Evolutionary conservation across 1,140 invertebrate species (phyloP).

Genomic region (Microplitis mediator): DNA sequence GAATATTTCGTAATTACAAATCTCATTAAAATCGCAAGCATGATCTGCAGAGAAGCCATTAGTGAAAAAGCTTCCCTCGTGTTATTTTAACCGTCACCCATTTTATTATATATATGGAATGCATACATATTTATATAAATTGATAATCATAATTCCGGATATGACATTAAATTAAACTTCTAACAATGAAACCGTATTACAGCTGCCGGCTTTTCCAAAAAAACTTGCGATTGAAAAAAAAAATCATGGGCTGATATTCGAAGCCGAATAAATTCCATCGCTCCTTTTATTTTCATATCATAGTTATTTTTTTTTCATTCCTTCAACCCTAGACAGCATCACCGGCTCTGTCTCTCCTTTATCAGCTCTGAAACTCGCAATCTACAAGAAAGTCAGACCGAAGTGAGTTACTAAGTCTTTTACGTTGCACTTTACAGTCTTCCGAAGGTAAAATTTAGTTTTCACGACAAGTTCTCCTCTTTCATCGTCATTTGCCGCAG

Average conservation of each 20-base stretch:
- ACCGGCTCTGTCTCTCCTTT: constrained; percentile 1
- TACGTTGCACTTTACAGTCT: constrained; percentile 45
- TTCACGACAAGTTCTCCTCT: constrained; percentile 35
- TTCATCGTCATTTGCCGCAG: neutral
- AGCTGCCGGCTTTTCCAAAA: neutral
- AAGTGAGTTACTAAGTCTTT: constrained; percentile 50
- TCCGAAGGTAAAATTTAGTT: constrained; percentile 44
- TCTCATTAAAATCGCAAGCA: constrained; percentile 54
- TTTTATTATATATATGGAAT: neutral
- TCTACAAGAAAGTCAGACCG: constrained; percentile 31
- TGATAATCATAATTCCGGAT: neutral
- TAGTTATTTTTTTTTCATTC: neutral
- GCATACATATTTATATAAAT: neutral
- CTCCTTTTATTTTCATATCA: neutral
- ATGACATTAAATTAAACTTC: too few species aligned
- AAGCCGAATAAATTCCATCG: constrained; percentile 22
- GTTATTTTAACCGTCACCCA: constrained; percentile 1
- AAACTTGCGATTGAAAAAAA: neutral
- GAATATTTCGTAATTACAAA: constrained; percentile 52
- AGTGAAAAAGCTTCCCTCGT: constrained; percentile 33
- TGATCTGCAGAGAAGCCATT: constrained; percentile 47
- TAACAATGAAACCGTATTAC: too few species aligned
- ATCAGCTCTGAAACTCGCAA: constrained; percentile 26
- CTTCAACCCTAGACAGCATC: neutral
- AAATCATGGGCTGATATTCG: too few species aligned